phyloP scores from a whole-genome alignment of 2,888 invertebrate genomes.

The Meta bourneti region DNA sequence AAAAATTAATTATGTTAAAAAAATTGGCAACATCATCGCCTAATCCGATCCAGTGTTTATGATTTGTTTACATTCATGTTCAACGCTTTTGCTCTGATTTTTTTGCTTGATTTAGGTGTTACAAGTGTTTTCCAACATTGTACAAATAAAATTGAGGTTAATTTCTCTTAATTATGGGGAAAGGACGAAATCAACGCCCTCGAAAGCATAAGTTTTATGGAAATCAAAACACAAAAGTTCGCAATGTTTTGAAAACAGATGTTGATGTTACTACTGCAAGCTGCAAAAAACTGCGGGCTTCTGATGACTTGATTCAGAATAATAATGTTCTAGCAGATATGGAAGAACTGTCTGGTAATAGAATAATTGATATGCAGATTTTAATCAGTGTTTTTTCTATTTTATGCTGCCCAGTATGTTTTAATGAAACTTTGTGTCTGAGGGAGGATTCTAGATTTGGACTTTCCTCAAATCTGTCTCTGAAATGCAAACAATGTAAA shows the following conservation, averaged over 20 bases:
- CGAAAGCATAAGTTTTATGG: background rate
- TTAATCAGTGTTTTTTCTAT: slow-evolving; percentile 8
- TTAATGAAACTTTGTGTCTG: background rate
- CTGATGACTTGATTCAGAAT: background rate
- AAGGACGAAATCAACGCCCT: background rate
- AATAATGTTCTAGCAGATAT: background rate
- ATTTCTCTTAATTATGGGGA: background rate
- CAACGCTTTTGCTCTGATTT: no score
- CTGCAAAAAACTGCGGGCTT: no score
- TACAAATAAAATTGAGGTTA: no score
- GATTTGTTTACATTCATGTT: no score
- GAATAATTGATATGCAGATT: slow-evolving; percentile 30
- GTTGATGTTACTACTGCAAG: no score
- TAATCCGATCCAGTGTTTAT: no score
- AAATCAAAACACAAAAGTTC: no score
- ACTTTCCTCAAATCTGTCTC: slow-evolving; percentile 16
- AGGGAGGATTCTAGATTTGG: slow-evolving; percentile 42
- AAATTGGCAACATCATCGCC: no score
- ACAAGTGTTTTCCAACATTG: no score
- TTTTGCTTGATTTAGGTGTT: no score
- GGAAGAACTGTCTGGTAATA: background rate
- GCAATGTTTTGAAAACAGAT: no score
- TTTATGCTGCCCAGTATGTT: slow-evolving; percentile 23
- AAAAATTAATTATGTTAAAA: no score
- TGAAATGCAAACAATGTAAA: slow-evolving; percentile 10